Base-by-base conservation (phyloP, 2,113 vertebrate species). In the Tautogolabrus adspersus region DNA sequence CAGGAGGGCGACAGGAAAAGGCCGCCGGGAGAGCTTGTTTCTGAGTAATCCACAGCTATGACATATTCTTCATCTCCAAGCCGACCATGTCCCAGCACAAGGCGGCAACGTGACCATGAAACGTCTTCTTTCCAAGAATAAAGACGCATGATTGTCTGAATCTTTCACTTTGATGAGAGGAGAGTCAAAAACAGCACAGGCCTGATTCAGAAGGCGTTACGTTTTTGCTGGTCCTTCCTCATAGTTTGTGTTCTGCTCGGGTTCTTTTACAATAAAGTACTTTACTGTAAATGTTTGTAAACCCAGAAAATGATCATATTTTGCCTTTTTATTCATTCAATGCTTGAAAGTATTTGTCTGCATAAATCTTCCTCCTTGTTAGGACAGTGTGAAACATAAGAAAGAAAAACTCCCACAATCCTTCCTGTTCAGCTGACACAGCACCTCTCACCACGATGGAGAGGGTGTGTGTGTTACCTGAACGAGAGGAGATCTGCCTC, bases 401-500 rank as follows among this genome's bases (percentile, higher is more conserved):
- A 10, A 52, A 52, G 26, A 81, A 79, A 77, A 8, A 40, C 30
- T 85, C 77, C 67, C 58, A 72, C 66, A 61, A 19, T 55, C 18
- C 57, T 21, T 16, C 23, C 51, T 23, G 55, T 57, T 66, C 4
- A 8, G 77, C 84, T 88, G 84, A 88, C 77, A 37, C 79, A 79
- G 88, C 82, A 81, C 6, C 69, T 78, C 63, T 80, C 66, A 52
- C 77, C 79, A 21, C 16, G 66, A 80, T 58, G 75, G 73, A 82
- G 73, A 73, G 47, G 52, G 37, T 55, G 23, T 8, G 13, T 10
- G 13, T 10, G 54, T 65, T 65, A 71, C 67, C 74, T 74, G 71
- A 22, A 79, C 70, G 71, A 62, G 58, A 81, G 63, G n/a, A n/a
- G n/a, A n/a, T n/a, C n/a, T n/a, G 77, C 26, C 62, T 58, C 58